Percentiles rank a stretch among this genome's conserved stretches.
Evolutionary conservation across 2,113 vertebrate species (phyloP).

Genomic region (Orycteropus afer): DNA sequence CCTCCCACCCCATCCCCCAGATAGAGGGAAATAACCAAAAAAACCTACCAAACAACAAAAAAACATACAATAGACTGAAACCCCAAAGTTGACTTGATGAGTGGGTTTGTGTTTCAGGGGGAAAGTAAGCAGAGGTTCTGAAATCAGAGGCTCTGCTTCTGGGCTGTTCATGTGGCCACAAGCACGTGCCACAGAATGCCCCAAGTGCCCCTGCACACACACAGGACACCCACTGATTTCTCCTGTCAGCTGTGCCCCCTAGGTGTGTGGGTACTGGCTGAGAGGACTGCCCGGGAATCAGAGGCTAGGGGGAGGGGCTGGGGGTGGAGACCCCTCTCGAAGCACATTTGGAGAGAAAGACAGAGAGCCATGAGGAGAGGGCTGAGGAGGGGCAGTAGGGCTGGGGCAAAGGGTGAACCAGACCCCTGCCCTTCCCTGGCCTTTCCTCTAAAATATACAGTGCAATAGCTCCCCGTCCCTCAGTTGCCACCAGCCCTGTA

Average conservation of each 20-base stretch:
- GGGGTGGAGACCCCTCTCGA: background rate
- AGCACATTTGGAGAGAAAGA: conserved; percentile 46
- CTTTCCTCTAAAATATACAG: conserved; percentile 60
- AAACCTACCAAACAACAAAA: conserved; percentile 70
- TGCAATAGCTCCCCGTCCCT: conserved; percentile 73
- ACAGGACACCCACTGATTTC: background rate
- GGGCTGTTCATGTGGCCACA: background rate
- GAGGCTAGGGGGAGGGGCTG: background rate
- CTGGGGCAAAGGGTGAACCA: background rate
- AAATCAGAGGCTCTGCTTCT: background rate
- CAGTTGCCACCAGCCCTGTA: background rate
- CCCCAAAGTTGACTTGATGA: conserved; percentile 60
- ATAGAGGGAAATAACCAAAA: conserved; percentile 78
- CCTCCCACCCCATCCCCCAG: conserved; percentile 67
- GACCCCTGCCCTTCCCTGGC: background rate
- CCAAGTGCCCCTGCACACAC: background rate
- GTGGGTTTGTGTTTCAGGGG: conserved; percentile 43
- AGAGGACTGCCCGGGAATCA: conserved; percentile 27
- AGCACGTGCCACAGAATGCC: background rate
- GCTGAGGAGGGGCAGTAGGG: conserved; percentile 32
- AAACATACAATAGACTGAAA: conserved; percentile 47
- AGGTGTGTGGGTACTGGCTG: background rate
- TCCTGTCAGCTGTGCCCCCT: background rate
- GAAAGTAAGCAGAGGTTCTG: conserved; percentile 13
- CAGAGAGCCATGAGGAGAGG: conserved; percentile 43